A percentile compares a stretch with the other conserved stretches of the same genome.
Evolutionary conservation across 2,113 vertebrate genomes (phyloP).

Genomic region (Propithecus coquereli): DNA sequence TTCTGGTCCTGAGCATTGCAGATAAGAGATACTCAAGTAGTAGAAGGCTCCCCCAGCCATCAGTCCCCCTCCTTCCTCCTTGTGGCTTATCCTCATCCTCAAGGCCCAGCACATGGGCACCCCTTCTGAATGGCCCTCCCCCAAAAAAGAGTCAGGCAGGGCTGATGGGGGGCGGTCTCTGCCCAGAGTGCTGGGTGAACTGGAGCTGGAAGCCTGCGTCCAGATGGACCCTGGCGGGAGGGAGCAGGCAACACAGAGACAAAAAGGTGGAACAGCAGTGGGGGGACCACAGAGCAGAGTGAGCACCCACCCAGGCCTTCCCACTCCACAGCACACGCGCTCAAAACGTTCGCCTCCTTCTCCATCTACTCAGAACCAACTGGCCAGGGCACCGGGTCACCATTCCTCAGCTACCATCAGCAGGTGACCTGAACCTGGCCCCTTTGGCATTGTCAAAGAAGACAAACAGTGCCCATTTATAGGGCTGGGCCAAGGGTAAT

Average conservation of each 20-base stretch:
- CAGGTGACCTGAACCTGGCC: conserved; percentile 45
- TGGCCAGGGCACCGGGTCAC: neutral
- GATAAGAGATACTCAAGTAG: neutral
- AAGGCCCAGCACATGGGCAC: neutral
- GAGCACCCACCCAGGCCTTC: neutral
- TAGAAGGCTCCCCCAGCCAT: neutral
- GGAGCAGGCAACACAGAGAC: rapidly evolving
- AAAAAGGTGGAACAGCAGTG: neutral
- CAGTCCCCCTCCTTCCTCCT: neutral
- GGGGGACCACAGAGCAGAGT: neutral
- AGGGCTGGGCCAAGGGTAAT: conserved; percentile 60
- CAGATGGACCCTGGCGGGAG: neutral
- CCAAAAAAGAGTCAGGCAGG: neutral
- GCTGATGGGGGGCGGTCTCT: rapidly evolving
- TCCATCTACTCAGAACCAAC: neutral
- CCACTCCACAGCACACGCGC: neutral
- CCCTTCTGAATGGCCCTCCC: neutral
- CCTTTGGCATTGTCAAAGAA: conserved; percentile 24
- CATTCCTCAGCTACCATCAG: conserved; percentile 41
- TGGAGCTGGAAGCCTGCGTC: neutral
- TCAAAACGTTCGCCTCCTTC: neutral
- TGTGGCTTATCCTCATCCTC: neutral
- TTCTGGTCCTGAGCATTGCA: neutral
- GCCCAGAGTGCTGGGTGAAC: neutral
- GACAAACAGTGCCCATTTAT: conserved; percentile 54